Evolutionary conservation across 1,140 invertebrate species (phyloP).

Genomic region (Drosophila orena): DNA sequence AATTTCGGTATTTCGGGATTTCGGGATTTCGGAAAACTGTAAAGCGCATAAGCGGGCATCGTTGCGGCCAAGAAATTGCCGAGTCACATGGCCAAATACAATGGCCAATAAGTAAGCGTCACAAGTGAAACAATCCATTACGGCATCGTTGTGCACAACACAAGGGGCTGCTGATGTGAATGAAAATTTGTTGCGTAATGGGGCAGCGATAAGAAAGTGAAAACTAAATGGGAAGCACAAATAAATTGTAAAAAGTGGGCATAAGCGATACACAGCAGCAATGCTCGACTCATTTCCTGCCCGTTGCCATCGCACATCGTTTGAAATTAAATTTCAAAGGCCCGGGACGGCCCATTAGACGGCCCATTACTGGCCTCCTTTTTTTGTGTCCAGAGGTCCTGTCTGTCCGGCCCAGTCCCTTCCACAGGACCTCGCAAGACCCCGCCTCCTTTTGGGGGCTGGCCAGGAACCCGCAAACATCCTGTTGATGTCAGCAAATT

Average conservation of each 20-base stretch:
- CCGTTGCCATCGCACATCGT: slow-evolving; percentile 2
- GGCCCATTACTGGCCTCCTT: slow-evolving; percentile 48
- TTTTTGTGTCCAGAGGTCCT: slow-evolving; percentile 21
- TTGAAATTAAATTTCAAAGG: slow-evolving; percentile 64
- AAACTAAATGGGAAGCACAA: slow-evolving; percentile 67
- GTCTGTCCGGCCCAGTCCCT: not conserved
- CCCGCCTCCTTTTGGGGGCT: not conserved
- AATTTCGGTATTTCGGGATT: too few relatives aligned
- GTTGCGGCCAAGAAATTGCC: slow-evolving; percentile 32
- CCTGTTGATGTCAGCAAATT: slow-evolving; percentile 82
- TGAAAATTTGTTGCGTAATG: slow-evolving; percentile 65
- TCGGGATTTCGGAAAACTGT: slow-evolving; percentile 13
- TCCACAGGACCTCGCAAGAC: too few relatives aligned
- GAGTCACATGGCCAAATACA: slow-evolving; percentile 45
- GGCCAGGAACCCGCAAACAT: slow-evolving; percentile 75
- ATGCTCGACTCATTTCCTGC: slow-evolving; percentile 66
- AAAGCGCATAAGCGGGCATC: slow-evolving; percentile 35
- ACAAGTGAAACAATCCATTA: slow-evolving; percentile 67
- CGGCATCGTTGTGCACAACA: slow-evolving; percentile 33
- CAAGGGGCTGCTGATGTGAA: slow-evolving; percentile 29
- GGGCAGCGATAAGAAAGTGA: slow-evolving; percentile 66
- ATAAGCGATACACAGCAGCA: slow-evolving; percentile 46
- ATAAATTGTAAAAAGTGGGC: slow-evolving; percentile 56
- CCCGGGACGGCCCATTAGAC: slow-evolving; percentile 63
- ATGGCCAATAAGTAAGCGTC: slow-evolving; percentile 51